Percentiles rank a stretch among this genome's conserved stretches.
Conservation (phyloP, 2,797 vertebrate species). For the Glyptemys insculpta region DNA sequence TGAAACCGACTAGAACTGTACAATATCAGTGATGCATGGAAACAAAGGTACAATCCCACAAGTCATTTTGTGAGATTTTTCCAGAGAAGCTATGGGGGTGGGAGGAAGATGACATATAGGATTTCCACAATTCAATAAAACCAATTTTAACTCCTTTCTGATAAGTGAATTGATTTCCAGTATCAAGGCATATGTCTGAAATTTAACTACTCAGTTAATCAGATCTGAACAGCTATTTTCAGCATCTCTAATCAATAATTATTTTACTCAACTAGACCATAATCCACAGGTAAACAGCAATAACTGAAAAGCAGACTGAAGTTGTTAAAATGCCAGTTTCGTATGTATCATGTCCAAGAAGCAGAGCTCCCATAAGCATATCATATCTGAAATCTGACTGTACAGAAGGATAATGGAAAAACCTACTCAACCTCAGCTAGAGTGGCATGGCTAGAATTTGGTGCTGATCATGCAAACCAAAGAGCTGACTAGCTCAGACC, state of each 20-base stretch:
- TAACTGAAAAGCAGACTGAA: conserved; percentile 11
- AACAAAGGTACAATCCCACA: not conserved
- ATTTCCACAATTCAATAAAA: not conserved
- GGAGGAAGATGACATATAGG: not conserved
- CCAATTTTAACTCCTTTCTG: conserved; percentile 1
- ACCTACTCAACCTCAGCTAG: conserved; percentile 3
- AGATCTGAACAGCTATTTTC: not conserved
- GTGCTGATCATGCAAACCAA: conserved; percentile 50
- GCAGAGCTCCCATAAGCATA: not conserved
- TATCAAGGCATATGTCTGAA: not conserved
- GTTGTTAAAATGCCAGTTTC: not conserved
- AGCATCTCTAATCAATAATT: not conserved
- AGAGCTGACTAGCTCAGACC: conserved; percentile 22
- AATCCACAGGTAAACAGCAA: not conserved
- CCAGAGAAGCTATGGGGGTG: not conserved
- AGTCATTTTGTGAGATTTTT: not conserved
- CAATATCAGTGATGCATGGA: not conserved
- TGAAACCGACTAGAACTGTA: not conserved
- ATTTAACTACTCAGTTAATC: not conserved
- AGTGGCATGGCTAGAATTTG: conserved; percentile 10
- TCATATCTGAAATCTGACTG: not conserved
- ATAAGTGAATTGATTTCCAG: not conserved
- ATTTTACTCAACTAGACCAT: not conserved
- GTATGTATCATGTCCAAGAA: not conserved
- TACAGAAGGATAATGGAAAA: not conserved